These are phyloP conservation scores for Cyrtodaria siliqua DNA, from an alignment of 2,888 invertebrate species.

Conservation along the genomic window DNA sequence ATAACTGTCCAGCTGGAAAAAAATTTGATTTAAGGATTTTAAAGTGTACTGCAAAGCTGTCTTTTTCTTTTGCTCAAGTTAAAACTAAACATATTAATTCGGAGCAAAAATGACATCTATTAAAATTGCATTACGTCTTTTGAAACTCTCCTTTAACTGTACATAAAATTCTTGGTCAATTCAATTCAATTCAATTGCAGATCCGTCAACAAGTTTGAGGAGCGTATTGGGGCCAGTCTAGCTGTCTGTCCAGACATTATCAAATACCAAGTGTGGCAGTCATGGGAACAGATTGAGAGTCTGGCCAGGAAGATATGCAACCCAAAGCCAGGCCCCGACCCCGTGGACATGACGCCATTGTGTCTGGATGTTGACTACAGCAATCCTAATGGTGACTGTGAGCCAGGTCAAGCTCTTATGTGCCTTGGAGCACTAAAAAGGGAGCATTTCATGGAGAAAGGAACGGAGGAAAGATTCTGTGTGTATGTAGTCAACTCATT, in stretches of 20 bases:
- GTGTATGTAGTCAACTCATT: constrained; percentile 31
- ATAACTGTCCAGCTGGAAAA: too few relatives aligned
- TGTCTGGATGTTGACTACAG: constrained; percentile 29
- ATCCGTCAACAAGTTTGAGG: constrained; percentile 22
- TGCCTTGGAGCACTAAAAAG: constrained; percentile 18
- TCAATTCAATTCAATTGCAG: too few relatives aligned
- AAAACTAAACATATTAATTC: too few relatives aligned
- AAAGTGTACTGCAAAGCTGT: too few relatives aligned
- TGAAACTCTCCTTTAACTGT: too few relatives aligned
- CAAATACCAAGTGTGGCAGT: not conserved
- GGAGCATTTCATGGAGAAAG: constrained; percentile 17
- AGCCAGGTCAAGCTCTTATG: constrained; percentile 10
- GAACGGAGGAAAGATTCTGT: constrained; percentile 45
- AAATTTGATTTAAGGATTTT: too few relatives aligned
- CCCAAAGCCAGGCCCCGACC: not conserved
- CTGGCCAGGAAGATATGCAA: constrained; percentile 12
- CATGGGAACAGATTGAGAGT: constrained; percentile 11
- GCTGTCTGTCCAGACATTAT: constrained; percentile 11
- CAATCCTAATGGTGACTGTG: constrained; percentile 5
- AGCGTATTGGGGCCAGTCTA: not conserved
- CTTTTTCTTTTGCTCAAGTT: too few relatives aligned
- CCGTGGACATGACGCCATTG: not conserved
- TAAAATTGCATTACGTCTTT: too few relatives aligned
- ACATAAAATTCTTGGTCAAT: too few relatives aligned
- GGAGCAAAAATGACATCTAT: too few relatives aligned